A percentile compares a stretch with the other conserved stretches of the same genome.
phyloP scores from a whole-genome alignment of 2,797 vertebrate genomes.

The Cyprinodon diabolis region DNA sequence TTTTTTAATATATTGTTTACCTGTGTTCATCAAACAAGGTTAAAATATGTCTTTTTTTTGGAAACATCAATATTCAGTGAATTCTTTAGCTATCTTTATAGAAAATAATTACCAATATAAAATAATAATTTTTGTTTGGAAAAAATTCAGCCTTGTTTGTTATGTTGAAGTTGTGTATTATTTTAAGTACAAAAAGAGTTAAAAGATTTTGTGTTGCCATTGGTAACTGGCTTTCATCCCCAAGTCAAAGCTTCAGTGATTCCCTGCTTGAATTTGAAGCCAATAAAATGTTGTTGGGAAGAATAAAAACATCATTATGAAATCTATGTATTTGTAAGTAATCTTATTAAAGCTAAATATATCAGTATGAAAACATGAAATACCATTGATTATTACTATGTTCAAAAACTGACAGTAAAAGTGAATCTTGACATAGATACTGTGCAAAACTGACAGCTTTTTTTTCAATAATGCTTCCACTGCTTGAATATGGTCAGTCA shows the following conservation, averaged over 20 bases:
- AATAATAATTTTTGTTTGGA: neutral
- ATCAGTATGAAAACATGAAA: neutral
- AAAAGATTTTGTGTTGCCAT: neutral
- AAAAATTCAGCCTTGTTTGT: too few species aligned
- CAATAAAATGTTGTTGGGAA: neutral
- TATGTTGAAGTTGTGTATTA: too few species aligned
- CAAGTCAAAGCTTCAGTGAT: neutral
- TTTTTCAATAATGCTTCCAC: constrained; percentile 2
- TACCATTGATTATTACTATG: neutral
- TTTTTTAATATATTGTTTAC: neutral
- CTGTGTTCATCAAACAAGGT: neutral
- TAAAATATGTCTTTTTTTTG: neutral
- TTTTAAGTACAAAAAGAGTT: too few species aligned
- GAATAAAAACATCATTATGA: neutral
- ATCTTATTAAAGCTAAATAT: neutral
- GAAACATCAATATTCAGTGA: neutral
- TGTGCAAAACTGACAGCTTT: neutral
- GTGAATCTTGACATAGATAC: neutral
- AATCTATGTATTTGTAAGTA: neutral
- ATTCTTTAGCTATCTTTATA: neutral
- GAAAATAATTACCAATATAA: neutral
- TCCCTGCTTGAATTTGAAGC: neutral
- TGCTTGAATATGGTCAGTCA: constrained; percentile 22
- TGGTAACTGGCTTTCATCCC: too few species aligned
- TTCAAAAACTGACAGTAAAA: neutral